Percentiles rank a stretch among this genome's conserved stretches.
phyloP scores from a whole-genome alignment of 2,797 vertebrate genomes.

The Harpagifer antarcticus region DNA sequence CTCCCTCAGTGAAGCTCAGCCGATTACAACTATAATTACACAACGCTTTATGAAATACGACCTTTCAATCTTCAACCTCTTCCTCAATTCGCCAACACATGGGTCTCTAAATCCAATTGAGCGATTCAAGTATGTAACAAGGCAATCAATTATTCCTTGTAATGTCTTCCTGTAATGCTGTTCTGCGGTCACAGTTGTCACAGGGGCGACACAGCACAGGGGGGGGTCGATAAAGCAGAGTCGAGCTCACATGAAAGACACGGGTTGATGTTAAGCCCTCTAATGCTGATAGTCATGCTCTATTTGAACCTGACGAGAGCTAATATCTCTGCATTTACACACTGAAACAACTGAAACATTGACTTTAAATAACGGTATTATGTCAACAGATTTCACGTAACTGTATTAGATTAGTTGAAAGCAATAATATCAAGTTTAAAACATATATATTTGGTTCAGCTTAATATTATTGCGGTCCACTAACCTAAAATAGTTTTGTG shows the following conservation, averaged over 20 bases:
- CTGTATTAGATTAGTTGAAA: too few relatives aligned
- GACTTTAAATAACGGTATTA: too few relatives aligned
- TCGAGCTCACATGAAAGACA: slow-evolving; percentile 56
- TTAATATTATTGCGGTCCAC: too few relatives aligned
- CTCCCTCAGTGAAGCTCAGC: slow-evolving; percentile 27
- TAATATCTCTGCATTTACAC: slow-evolving; percentile 53
- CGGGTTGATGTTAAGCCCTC: slow-evolving; percentile 46
- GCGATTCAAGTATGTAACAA: slow-evolving; percentile 45
- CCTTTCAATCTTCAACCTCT: slow-evolving; percentile 52
- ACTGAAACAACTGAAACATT: too few relatives aligned
- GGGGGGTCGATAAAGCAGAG: slow-evolving; percentile 50
- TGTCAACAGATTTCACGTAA: too few relatives aligned
- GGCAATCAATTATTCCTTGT: slow-evolving; percentile 47
- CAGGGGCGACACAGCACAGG: slow-evolving; percentile 30
- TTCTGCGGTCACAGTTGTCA: slow-evolving; percentile 55
- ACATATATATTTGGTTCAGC: too few relatives aligned
- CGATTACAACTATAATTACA: slow-evolving; percentile 58
- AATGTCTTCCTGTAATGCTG: slow-evolving; percentile 45
- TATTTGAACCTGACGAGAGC: slow-evolving; percentile 60
- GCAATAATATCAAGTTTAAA: too few relatives aligned
- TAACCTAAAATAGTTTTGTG: too few relatives aligned
- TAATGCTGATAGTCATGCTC: slow-evolving; percentile 72
- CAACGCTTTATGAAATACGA: slow-evolving; percentile 44
- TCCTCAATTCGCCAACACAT: slow-evolving; percentile 48
- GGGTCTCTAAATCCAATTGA: slow-evolving; percentile 45